These are phyloP conservation scores for Lamprotornis superbus DNA, from an alignment of 2,113 vertebrate species.

Conservation along the genomic window DNA sequence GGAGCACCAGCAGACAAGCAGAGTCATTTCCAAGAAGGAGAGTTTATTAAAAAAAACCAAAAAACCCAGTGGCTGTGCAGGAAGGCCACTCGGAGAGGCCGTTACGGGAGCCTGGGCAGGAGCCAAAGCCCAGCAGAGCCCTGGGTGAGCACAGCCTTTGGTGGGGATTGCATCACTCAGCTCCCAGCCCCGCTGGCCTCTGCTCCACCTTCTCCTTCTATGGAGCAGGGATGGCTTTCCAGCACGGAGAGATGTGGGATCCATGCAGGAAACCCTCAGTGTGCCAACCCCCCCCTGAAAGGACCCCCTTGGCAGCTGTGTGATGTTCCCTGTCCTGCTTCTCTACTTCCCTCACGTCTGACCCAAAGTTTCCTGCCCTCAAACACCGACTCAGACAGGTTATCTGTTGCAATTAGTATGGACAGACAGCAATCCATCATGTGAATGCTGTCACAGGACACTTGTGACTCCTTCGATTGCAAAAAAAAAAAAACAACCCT, in stretches of 20 bases:
- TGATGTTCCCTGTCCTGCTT: fast-evolving
- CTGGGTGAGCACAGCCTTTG: background rate
- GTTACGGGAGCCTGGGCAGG: background rate
- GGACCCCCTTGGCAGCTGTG: background rate
- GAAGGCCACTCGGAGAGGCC: background rate
- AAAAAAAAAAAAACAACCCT: background rate
- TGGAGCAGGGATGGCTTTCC: background rate
- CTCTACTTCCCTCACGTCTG: background rate
- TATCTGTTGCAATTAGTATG: background rate
- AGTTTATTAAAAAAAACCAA: background rate
- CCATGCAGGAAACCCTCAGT: fast-evolving
- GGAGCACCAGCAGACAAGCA: background rate
- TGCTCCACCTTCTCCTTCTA: background rate
- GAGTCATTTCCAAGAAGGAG: background rate
- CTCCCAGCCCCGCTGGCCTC: background rate
- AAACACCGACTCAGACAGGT: background rate
- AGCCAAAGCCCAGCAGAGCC: background rate
- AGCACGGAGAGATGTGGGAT: background rate
- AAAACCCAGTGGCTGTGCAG: background rate
- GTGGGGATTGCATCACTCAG: background rate
- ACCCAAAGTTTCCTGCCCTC: background rate
- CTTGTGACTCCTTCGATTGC: background rate
- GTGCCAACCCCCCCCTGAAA: fast-evolving
- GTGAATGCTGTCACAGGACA: background rate
- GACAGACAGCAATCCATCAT: background rate